A percentile compares a stretch with the other conserved stretches of the same genome.
Evolutionary conservation across 2,113 vertebrate genomes (phyloP).

Genomic region (Pygathrix nemaeus): DNA sequence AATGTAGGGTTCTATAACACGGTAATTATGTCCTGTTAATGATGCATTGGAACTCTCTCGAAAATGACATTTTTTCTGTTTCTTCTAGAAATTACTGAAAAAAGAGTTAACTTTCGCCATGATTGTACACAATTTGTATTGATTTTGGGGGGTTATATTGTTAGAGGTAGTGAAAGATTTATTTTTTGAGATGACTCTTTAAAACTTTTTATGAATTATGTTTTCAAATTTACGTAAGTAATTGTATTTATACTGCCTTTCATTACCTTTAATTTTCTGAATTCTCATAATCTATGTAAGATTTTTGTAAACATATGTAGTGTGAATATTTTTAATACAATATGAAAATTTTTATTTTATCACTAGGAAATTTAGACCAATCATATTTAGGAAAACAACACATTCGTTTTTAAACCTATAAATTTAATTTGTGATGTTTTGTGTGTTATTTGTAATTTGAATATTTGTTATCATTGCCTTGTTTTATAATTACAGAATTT

Average conservation of each 20-base stretch:
- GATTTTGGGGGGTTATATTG: neutral
- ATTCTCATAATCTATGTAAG: neutral
- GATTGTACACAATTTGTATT: neutral
- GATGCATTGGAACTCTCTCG: neutral
- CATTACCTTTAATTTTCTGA: neutral
- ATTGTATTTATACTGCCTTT: neutral
- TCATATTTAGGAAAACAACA: neutral
- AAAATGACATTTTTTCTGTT: neutral
- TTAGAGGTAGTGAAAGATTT: neutral
- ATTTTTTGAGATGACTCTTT: neutral
- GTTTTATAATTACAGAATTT: neutral
- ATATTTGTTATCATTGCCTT: neutral
- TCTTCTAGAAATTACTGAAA: neutral
- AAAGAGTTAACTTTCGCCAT: neutral
- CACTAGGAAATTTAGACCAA: neutral
- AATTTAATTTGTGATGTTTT: neutral
- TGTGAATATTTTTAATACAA: neutral
- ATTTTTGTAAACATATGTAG: neutral
- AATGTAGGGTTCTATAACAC: neutral
- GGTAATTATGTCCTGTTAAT: neutral
- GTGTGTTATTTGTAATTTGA: neutral
- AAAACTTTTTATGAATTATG: neutral
- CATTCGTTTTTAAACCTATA: neutral
- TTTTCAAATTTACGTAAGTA: neutral
- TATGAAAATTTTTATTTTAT: neutral